Evolutionary conservation across 1,140 invertebrate species (phyloP).

Genomic region (Polyergus mexicanus): DNA sequence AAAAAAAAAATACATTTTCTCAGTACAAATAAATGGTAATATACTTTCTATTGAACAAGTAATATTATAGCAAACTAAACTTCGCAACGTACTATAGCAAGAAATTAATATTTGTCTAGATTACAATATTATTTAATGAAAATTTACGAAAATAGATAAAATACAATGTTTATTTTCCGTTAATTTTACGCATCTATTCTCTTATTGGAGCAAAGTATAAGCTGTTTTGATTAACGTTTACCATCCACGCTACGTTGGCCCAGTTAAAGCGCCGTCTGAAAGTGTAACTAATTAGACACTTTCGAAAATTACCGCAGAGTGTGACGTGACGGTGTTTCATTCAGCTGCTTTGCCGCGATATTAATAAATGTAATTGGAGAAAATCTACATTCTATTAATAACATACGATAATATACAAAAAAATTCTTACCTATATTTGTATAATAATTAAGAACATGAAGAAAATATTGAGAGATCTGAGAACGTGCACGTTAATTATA

Average conservation of each 20-base stretch:
- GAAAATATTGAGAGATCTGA: not conserved
- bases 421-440: not conserved
- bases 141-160: not conserved
- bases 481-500: not conserved
- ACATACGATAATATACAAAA: not conserved
- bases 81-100: not conserved
- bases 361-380: slow-evolving; percentile 32
- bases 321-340: slow-evolving; percentile 69
- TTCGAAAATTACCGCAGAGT: slow-evolving; percentile 73
- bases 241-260: slow-evolving; percentile 49
- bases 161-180: slow-evolving; percentile 13
- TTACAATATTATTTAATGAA: not conserved
- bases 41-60: not conserved
- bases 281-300: slow-evolving; percentile 76
- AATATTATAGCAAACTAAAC: not conserved
- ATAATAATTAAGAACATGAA: not conserved
- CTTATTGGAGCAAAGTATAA: slow-evolving; percentile 8
- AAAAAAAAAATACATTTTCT: not conserved
- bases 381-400: slow-evolving; percentile 24
- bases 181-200: not conserved
- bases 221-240: slow-evolving; percentile 30
- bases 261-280: slow-evolving; percentile 68
- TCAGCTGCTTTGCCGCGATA: slow-evolving; percentile 24
- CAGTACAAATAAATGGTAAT: not conserved
- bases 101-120: not conserved